These are phyloP conservation scores for Nasua narica DNA, from an alignment of 2,797 vertebrate genomes.

Conservation along the genomic window DNA sequence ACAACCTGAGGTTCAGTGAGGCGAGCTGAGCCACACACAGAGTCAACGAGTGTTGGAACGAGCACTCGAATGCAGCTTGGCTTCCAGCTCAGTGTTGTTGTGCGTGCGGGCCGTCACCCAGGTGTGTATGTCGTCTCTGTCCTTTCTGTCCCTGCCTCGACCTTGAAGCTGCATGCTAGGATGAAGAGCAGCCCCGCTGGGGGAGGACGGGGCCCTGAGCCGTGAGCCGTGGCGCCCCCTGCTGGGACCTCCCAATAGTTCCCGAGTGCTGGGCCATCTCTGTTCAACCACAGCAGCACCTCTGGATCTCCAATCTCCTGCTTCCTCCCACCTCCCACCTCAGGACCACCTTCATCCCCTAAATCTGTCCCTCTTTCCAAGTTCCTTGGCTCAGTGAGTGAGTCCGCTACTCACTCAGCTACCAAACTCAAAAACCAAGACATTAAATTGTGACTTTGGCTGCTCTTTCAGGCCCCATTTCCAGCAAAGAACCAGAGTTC, in stretches of 20 bases:
- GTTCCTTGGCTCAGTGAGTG: not conserved
- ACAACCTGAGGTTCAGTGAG: not conserved
- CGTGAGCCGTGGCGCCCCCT: not conserved
- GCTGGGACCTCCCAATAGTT: not conserved
- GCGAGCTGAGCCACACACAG: not conserved
- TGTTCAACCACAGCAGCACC: not conserved
- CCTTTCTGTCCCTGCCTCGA: not conserved
- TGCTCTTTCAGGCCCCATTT: not conserved
- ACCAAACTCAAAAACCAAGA: not conserved
- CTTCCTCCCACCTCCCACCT: not conserved
- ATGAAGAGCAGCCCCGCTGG: not conserved
- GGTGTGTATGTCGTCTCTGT: not conserved
- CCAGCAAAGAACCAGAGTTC: not conserved
- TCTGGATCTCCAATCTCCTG: not conserved
- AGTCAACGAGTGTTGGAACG: not conserved
- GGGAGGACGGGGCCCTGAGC: not conserved
- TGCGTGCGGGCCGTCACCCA: not conserved
- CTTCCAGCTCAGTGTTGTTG: not conserved
- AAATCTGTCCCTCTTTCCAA: not conserved
- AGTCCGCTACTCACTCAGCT: not conserved
- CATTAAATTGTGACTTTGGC: not conserved
- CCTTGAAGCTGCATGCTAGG: not conserved
- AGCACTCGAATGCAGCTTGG: not conserved
- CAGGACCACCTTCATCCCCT: not conserved
- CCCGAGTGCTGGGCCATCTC: not conserved